phyloP scores from a whole-genome alignment of 1,140 invertebrate genomes.

The Ips nitidus region DNA sequence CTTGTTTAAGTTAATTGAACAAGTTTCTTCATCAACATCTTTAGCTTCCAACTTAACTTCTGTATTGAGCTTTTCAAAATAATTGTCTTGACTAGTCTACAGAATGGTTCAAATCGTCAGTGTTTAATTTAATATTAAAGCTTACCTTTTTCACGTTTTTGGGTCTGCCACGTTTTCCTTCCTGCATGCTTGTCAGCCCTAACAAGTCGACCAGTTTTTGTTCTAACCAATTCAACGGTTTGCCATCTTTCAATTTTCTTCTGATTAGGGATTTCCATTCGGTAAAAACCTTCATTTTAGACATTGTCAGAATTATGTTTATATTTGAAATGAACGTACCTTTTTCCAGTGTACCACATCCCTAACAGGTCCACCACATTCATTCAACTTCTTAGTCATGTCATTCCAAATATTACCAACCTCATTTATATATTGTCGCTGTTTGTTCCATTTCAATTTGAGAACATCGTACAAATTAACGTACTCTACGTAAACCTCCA shows the following conservation, averaged over 20 bases:
- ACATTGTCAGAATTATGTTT: background rate
- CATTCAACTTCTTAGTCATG: conserved; percentile 24
- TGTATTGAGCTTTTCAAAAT: too few species aligned
- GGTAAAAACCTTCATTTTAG: conserved; percentile 9
- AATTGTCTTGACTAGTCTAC: too few species aligned
- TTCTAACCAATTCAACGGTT: conserved; percentile 11
- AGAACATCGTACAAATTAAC: conserved; percentile 17
- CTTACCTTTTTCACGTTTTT: too few species aligned
- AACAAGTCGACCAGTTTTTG: conserved; percentile 17
- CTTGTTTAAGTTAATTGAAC: too few species aligned
- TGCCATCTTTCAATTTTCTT: conserved; percentile 27
- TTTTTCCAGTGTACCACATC: conserved; percentile 28
- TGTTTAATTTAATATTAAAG: too few species aligned
- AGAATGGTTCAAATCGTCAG: too few species aligned
- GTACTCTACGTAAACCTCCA: conserved; percentile 27
- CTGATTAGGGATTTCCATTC: conserved; percentile 32
- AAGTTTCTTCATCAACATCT: too few species aligned
- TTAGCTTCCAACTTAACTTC: too few species aligned
- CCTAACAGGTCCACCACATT: conserved; percentile 21
- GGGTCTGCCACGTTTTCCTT: conserved; percentile 1
- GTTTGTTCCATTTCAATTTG: conserved; percentile 17
- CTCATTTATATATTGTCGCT: background rate
- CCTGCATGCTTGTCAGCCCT: conserved; percentile 3
- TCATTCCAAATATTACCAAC: conserved; percentile 24
- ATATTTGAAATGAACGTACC: background rate